These are phyloP conservation scores for Nyctibius bracteatus DNA, from an alignment of 2,113 vertebrate genomes.

Conservation along the genomic window DNA sequence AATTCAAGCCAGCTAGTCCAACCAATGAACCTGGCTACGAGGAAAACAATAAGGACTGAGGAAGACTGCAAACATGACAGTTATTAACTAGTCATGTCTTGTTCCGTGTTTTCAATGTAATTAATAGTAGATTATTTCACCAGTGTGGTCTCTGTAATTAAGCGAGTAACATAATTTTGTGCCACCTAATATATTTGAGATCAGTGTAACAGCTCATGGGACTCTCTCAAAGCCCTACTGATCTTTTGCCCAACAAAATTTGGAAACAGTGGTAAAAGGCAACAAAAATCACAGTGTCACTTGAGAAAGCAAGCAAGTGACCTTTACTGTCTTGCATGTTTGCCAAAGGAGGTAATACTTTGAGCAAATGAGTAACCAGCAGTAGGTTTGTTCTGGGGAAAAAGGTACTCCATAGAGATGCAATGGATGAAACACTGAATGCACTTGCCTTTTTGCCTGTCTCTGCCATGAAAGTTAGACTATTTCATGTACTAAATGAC, in stretches of 20 bases:
- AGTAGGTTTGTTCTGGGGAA: neutral
- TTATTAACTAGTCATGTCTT: constrained; percentile 12
- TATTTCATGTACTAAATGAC: neutral
- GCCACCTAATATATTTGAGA: neutral
- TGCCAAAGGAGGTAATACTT: neutral
- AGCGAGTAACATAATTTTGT: neutral
- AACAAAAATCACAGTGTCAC: neutral
- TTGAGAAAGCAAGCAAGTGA: neutral
- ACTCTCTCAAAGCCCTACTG: neutral
- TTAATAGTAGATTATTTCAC: neutral
- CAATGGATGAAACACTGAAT: neutral
- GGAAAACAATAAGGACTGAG: constrained; percentile 27
- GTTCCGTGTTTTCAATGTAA: neutral
- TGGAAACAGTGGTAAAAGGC: neutral
- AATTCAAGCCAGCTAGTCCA: neutral
- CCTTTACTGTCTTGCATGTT: neutral
- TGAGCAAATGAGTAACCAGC: neutral
- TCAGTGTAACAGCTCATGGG: neutral
- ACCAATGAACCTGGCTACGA: neutral
- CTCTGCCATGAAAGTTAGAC: neutral
- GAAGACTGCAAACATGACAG: neutral
- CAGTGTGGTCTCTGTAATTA: neutral
- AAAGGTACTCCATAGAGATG: neutral
- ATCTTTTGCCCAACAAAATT: neutral
- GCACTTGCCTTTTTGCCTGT: neutral